These are phyloP conservation scores for Melipona beecheii DNA, from an alignment of 2,888 invertebrate species.

Conservation along the genomic window DNA sequence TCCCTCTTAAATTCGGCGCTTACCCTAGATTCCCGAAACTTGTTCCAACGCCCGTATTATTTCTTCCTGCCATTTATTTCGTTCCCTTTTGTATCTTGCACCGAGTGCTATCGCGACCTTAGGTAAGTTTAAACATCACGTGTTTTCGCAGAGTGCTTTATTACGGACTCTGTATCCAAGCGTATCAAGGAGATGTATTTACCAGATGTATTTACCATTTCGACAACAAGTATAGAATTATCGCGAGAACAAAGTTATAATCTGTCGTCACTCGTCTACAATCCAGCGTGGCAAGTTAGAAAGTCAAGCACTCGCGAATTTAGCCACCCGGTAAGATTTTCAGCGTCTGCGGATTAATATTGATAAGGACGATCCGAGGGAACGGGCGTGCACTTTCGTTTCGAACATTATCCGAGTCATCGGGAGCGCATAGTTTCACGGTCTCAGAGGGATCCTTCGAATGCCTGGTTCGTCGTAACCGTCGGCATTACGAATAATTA, in stretches of 20 bases:
- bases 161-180: no score
- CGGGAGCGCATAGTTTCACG: slow-evolving; percentile 38
- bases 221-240: no score
- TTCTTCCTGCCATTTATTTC: slow-evolving; percentile 5
- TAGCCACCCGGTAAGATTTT: background rate
- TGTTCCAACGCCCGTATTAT: slow-evolving; percentile 13
- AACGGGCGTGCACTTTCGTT: background rate
- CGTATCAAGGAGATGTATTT: no score
- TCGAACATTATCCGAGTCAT: no score
- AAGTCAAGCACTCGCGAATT: background rate
- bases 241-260: no score
- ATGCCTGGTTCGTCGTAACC: slow-evolving; percentile 61
- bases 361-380: background rate
- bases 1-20: slow-evolving; percentile 13
- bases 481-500: slow-evolving; percentile 78
- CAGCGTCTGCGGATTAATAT: background rate
- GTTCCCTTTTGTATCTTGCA: background rate
- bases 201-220: no score
- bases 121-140: background rate
- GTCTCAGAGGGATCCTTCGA: slow-evolving; percentile 39
- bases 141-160: no score
- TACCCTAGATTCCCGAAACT: slow-evolving; percentile 22
- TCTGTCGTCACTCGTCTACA: background rate
- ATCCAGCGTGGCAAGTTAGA: background rate
- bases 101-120: background rate